Evolutionary conservation across 64 coral and sea anemone species (phyloP).

Genomic region (Montipora cactus): DNA sequence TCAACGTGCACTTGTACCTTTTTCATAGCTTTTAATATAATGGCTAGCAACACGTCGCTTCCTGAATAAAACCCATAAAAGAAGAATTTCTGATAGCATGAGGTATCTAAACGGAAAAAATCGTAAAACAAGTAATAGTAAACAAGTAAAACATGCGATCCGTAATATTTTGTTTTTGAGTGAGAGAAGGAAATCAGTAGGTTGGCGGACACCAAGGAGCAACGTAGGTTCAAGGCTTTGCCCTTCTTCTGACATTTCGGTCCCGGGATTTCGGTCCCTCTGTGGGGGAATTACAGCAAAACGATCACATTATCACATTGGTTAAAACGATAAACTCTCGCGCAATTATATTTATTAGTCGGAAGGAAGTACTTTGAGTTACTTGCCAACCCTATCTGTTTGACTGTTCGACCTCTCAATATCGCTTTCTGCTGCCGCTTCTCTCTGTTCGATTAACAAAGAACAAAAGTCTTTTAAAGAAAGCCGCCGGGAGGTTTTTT

Average conservation of each 20-base stretch:
- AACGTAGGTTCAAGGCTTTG: not conserved
- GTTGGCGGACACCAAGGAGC: not conserved
- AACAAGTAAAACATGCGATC: not conserved
- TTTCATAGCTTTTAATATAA: not conserved
- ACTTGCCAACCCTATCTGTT: slow-evolving; percentile 7
- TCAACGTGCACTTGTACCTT: too few relatives aligned
- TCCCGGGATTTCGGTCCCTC: slow-evolving; percentile 5
- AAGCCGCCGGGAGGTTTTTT: slow-evolving; percentile 25
- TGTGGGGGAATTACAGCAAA: not conserved
- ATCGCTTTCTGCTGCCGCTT: not conserved
- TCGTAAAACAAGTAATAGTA: too few relatives aligned
- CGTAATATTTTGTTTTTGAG: not conserved
- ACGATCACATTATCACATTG: slow-evolving; percentile 35
- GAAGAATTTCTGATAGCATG: not conserved
- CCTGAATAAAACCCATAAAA: not conserved
- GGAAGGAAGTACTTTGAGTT: slow-evolving; percentile 54
- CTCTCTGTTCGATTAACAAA: not conserved
- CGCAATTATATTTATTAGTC: not conserved
- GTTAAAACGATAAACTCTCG: slow-evolving; percentile 29
- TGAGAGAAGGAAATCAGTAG: not conserved
- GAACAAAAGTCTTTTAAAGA: not conserved
- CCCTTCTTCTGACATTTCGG: not conserved
- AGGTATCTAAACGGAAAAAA: too few relatives aligned
- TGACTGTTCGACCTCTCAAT: not conserved
- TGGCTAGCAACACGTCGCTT: not conserved